Conservation (phyloP, 2,888 invertebrate genomes). For the Tanypteryx hageni region DNA sequence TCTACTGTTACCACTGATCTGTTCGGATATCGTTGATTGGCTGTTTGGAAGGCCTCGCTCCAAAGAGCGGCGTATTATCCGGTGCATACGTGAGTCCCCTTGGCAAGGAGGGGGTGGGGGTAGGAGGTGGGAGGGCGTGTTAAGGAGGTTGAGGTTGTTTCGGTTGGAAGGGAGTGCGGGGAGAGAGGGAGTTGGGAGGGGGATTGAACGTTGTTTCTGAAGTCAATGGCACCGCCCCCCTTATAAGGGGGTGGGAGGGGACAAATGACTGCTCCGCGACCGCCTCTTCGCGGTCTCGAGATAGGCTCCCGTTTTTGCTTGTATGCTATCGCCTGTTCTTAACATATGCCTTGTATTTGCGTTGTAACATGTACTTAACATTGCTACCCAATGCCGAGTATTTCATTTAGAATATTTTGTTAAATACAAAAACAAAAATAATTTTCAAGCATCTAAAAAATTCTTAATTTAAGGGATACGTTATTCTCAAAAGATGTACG, state of each 20-base stretch:
- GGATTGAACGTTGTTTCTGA: neutral
- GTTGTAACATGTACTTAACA: neutral
- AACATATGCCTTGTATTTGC: neutral
- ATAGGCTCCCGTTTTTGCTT: neutral
- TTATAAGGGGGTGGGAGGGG: neutral
- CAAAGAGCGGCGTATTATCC: slow-evolving; percentile 9
- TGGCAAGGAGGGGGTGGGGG: neutral
- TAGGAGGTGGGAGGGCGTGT: neutral
- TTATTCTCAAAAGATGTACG: too few relatives aligned
- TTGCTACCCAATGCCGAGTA: neutral
- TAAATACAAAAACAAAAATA: too few relatives aligned
- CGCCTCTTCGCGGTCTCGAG: neutral
- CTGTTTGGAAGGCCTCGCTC: neutral
- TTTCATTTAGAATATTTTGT: too few relatives aligned
- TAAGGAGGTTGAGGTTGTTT: slow-evolving; percentile 62
- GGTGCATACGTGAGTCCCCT: slow-evolving; percentile 21
- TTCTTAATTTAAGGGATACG: too few relatives aligned
- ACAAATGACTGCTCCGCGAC: neutral
- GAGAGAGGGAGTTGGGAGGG: neutral
- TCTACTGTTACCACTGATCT: too few relatives aligned
- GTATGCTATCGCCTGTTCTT: neutral
- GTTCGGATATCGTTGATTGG: slow-evolving; percentile 4
- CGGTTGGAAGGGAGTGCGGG: neutral
- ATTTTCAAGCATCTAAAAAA: too few relatives aligned
- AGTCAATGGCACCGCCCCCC: neutral